phyloP scores from a whole-genome alignment of 2,113 vertebrate genomes.

The Bubo scandiacus region DNA sequence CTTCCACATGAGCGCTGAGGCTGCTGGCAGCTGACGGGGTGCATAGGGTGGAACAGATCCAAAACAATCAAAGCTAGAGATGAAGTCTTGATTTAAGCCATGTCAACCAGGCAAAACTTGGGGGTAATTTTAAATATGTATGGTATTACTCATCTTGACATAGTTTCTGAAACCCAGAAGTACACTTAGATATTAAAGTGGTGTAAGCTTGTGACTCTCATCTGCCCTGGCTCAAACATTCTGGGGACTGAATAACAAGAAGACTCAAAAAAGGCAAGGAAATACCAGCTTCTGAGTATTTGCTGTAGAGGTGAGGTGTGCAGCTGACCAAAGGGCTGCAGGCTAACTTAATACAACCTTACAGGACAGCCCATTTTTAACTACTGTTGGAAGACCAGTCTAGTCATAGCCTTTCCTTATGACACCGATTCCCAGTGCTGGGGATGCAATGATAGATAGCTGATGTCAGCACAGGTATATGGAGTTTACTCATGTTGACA shows the following conservation, averaged over 20 bases:
- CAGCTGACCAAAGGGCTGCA: neutral
- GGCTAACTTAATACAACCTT: neutral
- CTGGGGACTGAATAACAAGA: neutral
- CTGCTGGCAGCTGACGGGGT: neutral
- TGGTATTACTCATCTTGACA: neutral
- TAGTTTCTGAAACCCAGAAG: neutral
- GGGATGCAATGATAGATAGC: neutral
- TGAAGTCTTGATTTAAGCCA: neutral
- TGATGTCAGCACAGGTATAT: neutral
- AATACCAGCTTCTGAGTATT: neutral
- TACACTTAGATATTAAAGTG: neutral
- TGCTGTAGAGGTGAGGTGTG: neutral
- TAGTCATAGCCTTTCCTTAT: neutral
- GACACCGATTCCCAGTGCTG: fast-evolving
- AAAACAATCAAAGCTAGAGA: neutral
- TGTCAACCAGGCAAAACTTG: neutral
- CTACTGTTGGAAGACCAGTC: neutral
- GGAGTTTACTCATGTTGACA: neutral
- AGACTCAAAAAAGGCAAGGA: neutral
- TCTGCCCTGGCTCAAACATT: neutral
- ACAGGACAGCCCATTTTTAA: neutral
- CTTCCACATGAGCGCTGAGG: neutral
- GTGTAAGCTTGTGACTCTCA: neutral
- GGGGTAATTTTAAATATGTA: neutral
- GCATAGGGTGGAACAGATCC: neutral